Base-by-base conservation (phyloP, 1,140 invertebrate species). In the Drosophila auraria region DNA sequence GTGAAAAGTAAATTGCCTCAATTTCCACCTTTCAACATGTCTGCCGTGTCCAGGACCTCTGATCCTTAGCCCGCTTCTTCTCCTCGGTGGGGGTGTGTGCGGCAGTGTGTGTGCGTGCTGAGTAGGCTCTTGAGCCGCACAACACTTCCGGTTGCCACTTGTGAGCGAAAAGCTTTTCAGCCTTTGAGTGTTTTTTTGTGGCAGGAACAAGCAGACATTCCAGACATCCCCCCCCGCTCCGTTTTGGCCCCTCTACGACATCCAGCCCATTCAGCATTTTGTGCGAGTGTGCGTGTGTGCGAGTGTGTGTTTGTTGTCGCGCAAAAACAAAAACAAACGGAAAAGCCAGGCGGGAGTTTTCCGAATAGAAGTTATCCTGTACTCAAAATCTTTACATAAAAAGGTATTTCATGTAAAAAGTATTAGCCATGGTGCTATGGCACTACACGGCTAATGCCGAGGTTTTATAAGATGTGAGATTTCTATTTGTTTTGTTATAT, bases 121-220 rank as follows among this genome's bases (percentile, higher is more conserved):
- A 86, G 86, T 89, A 83, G 86, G 47, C 64, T 90, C 84, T 90
- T 76, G 78, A 89, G 84, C 82, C 71, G 79, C 86, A 89, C 86
- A 89, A 84, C 86, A 90, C 86, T 89, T 89, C 86, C 86, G 86
- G 86, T 89, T 90, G 82, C 86, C 86, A 89, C 86, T 89, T 90
- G 86, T 90, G 57, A 86, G 82, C 78, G 82, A 77, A 90, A 90
- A 89, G 75, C 86, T 87, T 89, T 89, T 89, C 75, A 89, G 86
- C 83, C 75, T 90, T 82, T 82, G 86, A 65, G 77, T 79, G 76
- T 79, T 80, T 79, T 64, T 74, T 84, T 89, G 86, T 80, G 83
- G 83, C 83, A 82, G 81, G 68, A 73, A 60, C 45, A 60, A 73
- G 70, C 68, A 73, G 45, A 73, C 70, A 73, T 73, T 73, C 56